phyloP scores from a whole-genome alignment of 2,888 invertebrate species.

The Leucoptera coffeella region DNA sequence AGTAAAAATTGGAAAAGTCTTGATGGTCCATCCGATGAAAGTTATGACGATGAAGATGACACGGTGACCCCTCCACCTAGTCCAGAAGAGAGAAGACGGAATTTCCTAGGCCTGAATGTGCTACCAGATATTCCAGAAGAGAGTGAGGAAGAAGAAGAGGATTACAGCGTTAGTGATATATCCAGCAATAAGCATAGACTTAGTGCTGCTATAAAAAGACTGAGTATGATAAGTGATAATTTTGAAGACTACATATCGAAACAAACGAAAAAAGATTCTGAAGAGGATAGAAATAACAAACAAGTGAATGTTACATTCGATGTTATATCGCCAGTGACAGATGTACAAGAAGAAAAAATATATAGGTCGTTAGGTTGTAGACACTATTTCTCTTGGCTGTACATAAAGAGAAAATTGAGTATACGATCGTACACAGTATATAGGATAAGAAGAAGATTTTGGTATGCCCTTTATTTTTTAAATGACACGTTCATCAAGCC shows the following conservation, averaged over 20 bases:
- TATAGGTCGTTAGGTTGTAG: constrained; percentile 38
- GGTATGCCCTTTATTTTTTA: constrained; percentile 24
- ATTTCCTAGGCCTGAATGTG: constrained; percentile 44
- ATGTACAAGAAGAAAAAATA: constrained; percentile 34
- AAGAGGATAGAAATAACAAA: constrained; percentile 15
- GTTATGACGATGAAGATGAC: constrained; percentile 11
- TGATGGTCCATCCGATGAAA: neutral
- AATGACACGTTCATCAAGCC: constrained; percentile 42
- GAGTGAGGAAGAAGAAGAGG: constrained; percentile 28
- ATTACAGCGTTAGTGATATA: constrained; percentile 14
- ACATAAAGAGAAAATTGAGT: constrained; percentile 24
- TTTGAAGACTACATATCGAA: constrained; percentile 41
- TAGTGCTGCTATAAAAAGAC: constrained; percentile 40
- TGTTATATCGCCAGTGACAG: constrained; percentile 32
- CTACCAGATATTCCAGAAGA: constrained; percentile 50
- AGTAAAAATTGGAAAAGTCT: constrained; percentile 44
- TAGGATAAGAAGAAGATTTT: constrained; percentile 23
- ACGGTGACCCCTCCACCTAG: constrained; percentile 39
- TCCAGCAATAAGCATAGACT: constrained; percentile 23
- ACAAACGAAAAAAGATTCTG: constrained; percentile 29
- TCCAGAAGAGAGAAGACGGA: constrained; percentile 38
- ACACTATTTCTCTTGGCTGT: constrained; percentile 30
- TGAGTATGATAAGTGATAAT: constrained; percentile 43
- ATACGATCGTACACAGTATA: constrained; percentile 40
- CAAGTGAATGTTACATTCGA: constrained; percentile 30